phyloP scores from a whole-genome alignment of 2,797 vertebrate genomes.

The Buphagus erythrorhynchus region DNA sequence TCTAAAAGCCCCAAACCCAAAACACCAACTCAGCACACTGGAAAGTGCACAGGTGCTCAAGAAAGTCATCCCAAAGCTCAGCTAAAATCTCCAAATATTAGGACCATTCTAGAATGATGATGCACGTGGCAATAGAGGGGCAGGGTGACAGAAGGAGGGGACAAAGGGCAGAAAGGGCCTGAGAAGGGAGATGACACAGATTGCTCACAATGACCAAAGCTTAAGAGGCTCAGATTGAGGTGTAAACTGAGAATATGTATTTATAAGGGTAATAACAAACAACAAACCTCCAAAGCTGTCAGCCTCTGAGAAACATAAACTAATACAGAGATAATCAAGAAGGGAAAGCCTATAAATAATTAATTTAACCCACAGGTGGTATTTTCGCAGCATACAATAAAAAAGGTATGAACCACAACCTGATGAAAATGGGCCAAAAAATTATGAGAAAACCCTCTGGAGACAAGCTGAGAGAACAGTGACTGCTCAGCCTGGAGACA shows the following conservation, averaged over 20 bases:
- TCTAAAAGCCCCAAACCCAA: background rate
- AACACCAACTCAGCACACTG: background rate
- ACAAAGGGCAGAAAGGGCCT: background rate
- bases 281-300: background rate
- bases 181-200: background rate
- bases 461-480: background rate
- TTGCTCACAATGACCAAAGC: background rate
- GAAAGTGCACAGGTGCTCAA: background rate
- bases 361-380: background rate
- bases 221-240: background rate
- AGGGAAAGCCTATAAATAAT: fast-evolving
- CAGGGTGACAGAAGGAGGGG: background rate
- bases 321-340: background rate
- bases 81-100: background rate
- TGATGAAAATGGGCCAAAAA: fast-evolving
- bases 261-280: background rate
- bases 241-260: background rate
- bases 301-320: background rate
- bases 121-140: fast-evolving
- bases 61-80: background rate
- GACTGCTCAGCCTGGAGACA: fast-evolving
- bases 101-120: background rate
- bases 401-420: background rate
- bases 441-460: background rate
- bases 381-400: background rate